Conservation (phyloP, 1,140 invertebrate genomes). For the Heliconius hermathena region DNA sequence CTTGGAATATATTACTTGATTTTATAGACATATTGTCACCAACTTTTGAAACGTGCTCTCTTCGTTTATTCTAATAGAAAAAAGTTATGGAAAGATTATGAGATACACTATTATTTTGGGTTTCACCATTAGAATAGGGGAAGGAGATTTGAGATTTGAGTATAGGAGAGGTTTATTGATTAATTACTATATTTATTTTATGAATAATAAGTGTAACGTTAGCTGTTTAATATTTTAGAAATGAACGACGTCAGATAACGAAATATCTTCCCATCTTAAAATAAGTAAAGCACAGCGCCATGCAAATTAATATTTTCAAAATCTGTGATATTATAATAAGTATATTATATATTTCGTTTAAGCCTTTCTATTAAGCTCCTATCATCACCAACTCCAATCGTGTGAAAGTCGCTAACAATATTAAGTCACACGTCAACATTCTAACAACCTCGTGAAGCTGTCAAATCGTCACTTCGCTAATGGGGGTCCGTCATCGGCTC, state of each 20-base stretch:
- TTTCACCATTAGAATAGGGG: no score
- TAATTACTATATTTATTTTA: background rate
- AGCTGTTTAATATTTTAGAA: no score
- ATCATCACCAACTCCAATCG: constrained; percentile 34
- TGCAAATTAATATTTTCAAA: background rate
- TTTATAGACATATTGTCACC: constrained; percentile 26
- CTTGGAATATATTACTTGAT: constrained; percentile 17
- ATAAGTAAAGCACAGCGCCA: no score
- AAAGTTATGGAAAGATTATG: no score
- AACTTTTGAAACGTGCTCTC: constrained; percentile 6
- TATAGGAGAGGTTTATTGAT: no score
- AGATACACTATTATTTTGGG: no score
- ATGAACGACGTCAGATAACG: no score
- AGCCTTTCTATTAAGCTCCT: background rate
- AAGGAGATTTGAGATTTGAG: no score
- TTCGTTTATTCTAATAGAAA: background rate
- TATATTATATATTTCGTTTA: background rate
- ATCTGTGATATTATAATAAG: background rate
- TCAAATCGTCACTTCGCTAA: constrained; percentile 74
- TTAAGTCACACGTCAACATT: constrained; percentile 54
- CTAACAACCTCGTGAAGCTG: constrained; percentile 60
- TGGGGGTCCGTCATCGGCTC: constrained; percentile 70
- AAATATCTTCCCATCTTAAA: no score
- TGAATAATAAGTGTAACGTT: no score
- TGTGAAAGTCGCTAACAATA: constrained; percentile 57